Evolutionary conservation across 35 echinoderm and acorn worm genomes (phyloP), one percentile per base, ranked within the genome.

Genomic region (Apostichopus parvimensis): DNA sequence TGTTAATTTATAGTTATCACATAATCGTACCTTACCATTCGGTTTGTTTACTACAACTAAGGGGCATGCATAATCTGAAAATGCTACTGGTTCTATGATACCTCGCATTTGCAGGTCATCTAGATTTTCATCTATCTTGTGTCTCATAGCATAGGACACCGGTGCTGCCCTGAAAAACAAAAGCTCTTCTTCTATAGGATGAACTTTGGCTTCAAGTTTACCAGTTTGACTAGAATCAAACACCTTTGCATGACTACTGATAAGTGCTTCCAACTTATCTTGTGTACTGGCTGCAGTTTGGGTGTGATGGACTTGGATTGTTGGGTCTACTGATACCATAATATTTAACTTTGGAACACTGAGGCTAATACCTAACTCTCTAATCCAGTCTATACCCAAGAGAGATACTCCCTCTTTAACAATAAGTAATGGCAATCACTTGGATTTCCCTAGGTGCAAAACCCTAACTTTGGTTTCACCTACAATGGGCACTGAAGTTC

Each of bases 1-100:
- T 57, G 95, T 95, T 9, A 95, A 13, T 22, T 94, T 93, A 76
- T 94, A 96, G 73, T 96, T 93, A 7, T 87, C 78, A 80, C 91
- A 93, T 21, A 91, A 61, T 4, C 91, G 13, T 21, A 93, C 28
- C 18, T 84, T 22, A 1, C 94, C 87, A 54, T 90, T 64, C n/a
- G 94, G 86, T 57, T 93, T 95, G 5, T 18, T 8, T 5, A 90
- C 92, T 10, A 90, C 78, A 6, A 95, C 91, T 28, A 95, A 91
- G 0, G 94, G 94, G 23, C 77, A 91, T 18, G 94, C 94, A 57
- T 82, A 91, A 45, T 93, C 84, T 53, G 72, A 56, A 22, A 79
- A 93, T 17, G 88, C 79, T 15, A 95, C 94, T 76, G 78, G 60
- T 28, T 95, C 94, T 20, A 95, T 89, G n/a, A 95, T 87, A 45